Evolutionary conservation across 2,797 vertebrate genomes (phyloP).

Genomic region (Manis javanica): DNA sequence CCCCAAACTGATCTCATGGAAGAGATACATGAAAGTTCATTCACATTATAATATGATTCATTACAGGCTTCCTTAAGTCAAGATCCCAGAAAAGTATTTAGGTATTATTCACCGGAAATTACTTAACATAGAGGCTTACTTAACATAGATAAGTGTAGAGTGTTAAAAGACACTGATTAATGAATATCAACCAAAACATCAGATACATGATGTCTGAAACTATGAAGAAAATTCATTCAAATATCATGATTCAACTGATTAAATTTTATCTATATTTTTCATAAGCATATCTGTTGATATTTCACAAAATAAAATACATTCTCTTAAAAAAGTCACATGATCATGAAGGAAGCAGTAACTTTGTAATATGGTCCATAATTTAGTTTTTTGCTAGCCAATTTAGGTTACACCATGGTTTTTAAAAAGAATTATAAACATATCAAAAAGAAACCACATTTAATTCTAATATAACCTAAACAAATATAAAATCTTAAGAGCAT

Average conservation of each 20-base stretch:
- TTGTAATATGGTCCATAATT: not conserved
- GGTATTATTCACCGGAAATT: not conserved
- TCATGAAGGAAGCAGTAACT: not conserved
- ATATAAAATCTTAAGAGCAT: not conserved
- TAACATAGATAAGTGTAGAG: not conserved
- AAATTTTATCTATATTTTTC: not conserved
- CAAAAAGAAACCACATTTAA: not conserved
- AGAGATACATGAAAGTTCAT: not conserved
- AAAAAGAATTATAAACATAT: not conserved
- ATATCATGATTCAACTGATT: not conserved
- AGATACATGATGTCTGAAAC: not conserved
- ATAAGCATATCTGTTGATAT: not conserved
- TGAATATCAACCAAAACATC: not conserved
- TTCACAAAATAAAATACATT: not conserved
- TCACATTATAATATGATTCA: not conserved
- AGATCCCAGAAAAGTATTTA: not conserved
- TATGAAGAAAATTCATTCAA: not conserved
- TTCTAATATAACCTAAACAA: not conserved
- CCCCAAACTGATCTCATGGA: not conserved
- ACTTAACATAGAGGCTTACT: not conserved
- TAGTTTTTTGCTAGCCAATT: not conserved
- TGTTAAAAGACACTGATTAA: not conserved
- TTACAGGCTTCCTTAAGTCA: not conserved
- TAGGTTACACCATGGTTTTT: not conserved
- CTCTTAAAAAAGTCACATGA: not conserved